These are phyloP conservation scores for Criorhina ranunculi DNA, from an alignment of 2,888 invertebrate species.

Conservation along the genomic window DNA sequence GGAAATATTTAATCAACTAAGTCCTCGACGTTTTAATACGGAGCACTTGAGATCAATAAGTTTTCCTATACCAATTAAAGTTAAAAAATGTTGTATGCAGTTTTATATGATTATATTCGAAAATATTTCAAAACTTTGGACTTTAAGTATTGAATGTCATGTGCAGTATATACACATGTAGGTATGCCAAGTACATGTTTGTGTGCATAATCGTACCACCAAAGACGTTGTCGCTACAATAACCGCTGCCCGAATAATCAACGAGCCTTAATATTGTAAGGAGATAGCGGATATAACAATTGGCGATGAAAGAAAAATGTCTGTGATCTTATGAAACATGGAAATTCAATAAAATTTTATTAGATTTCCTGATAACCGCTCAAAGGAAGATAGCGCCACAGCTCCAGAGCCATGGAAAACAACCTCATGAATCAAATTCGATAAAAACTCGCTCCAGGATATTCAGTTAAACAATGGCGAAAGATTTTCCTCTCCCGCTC, in stretches of 20 bases:
- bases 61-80: too few species aligned
- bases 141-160: not conserved
- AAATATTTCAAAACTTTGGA: not conserved
- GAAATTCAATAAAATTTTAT: conserved; percentile 72
- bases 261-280: conserved; percentile 29
- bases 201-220: not conserved
- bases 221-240: conserved; percentile 22
- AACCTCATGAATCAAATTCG: conserved; percentile 67
- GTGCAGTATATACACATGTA: not conserved
- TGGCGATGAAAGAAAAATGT: conserved; percentile 43
- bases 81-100: not conserved
- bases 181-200: not conserved
- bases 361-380: conserved; percentile 68
- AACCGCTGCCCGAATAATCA: conserved; percentile 40
- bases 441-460: conserved; percentile 35
- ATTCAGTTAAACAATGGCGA: conserved; percentile 65
- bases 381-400: conserved; percentile 44
- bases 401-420: conserved; percentile 37
- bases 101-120: not conserved
- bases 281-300: conserved; percentile 52
- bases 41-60: too few species aligned
- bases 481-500: conserved; percentile 26
- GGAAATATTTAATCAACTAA: not conserved
- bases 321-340: conserved; percentile 63
- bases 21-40: not conserved